Evolutionary conservation across 92 coral and sea anemone genomes (phyloP).

Genomic region (Paragorgia papillata): DNA sequence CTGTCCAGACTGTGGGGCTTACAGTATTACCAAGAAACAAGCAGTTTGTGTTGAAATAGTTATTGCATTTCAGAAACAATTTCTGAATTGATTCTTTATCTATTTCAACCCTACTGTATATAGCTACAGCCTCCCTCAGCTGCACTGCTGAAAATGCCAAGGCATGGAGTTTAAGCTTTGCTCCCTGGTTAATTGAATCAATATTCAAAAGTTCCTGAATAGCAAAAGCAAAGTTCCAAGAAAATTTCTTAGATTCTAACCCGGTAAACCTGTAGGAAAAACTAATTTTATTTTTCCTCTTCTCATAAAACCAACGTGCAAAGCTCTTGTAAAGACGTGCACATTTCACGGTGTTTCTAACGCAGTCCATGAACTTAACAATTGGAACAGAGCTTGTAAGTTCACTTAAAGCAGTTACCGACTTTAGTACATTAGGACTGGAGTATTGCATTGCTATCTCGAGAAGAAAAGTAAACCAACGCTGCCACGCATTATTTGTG

Average conservation of each 20-base stretch:
- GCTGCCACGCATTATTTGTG: conserved; percentile 73
- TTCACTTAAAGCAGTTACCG: conserved; percentile 48
- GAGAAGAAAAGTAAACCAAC: conserved; percentile 54
- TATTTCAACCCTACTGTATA: conserved; percentile 61
- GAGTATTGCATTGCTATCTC: conserved; percentile 58
- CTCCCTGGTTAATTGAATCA: background rate
- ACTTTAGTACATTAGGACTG: conserved; percentile 21
- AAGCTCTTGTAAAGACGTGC: conserved; percentile 37
- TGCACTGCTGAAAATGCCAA: background rate
- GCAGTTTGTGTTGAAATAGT: conserved; percentile 45
- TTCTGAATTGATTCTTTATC: conserved; percentile 39
- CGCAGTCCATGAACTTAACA: conserved; percentile 47
- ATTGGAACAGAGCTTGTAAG: conserved; percentile 46
- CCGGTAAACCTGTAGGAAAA: conserved; percentile 18
- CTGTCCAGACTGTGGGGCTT: no score
- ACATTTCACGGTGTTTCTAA: conserved; percentile 50
- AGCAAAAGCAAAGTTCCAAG: conserved; percentile 3
- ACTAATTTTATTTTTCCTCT: conserved; percentile 6
- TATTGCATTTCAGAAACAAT: conserved; percentile 39
- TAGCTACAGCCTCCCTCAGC: conserved; percentile 14
- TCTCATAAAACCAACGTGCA: background rate
- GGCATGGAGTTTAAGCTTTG: background rate
- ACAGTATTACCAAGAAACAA: no score
- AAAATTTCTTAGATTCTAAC: background rate
- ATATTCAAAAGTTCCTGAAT: conserved; percentile 3